Base-by-base conservation (phyloP, 2,888 invertebrate species). In the Amphiduros pacificus region DNA sequence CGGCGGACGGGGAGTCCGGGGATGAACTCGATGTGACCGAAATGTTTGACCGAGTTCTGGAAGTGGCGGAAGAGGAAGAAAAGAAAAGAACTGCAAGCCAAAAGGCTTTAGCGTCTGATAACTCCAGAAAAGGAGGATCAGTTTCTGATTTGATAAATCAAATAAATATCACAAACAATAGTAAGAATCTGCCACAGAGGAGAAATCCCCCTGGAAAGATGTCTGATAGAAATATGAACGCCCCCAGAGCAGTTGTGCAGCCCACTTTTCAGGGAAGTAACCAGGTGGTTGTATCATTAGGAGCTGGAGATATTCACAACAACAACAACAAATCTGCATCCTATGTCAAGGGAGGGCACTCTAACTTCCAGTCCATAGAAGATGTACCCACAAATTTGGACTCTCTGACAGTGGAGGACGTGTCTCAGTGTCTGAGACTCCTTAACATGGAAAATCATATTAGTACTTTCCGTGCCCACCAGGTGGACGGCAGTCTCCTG, bases 401-500 rank as follows among this genome's bases (percentile, higher is more conserved):
- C 22, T 40, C 49, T 2, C 54, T 70, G 40, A 59, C 61, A 20
- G 67, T 66, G 6, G 64, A 54, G 6, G 64, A 66, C n/a, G 65
- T 70, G 11, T 57, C 61, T 20, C 60, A 64, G 27, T 70, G 69
- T 36, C 56, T 70, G 22, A 29, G 36, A n/a, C 64, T 70, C 29
- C 55, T 70, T 20, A 62, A 66, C 48, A 64, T 70, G 67, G 62
- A 65, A 6, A 26, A 17, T 2, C 66, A 67, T 40, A 52, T 66
- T 3, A 14, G 36, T 3, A 48, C 62, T 32, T 69, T 69, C 62
- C 26, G 54, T 11, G 26, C 50, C 2, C 32, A 58, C 32, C 55
- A 62, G 55, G 56, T 70, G 9, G 67, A 70, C 50, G 70, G 70
- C 4, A 52, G 28, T n/a, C 31, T 55, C 20, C 52, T 70, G 52